Evolutionary conservation across 2,113 vertebrate genomes (phyloP), one percentile per base, ranked within the genome.

Genomic region (Caranx melampygus): DNA sequence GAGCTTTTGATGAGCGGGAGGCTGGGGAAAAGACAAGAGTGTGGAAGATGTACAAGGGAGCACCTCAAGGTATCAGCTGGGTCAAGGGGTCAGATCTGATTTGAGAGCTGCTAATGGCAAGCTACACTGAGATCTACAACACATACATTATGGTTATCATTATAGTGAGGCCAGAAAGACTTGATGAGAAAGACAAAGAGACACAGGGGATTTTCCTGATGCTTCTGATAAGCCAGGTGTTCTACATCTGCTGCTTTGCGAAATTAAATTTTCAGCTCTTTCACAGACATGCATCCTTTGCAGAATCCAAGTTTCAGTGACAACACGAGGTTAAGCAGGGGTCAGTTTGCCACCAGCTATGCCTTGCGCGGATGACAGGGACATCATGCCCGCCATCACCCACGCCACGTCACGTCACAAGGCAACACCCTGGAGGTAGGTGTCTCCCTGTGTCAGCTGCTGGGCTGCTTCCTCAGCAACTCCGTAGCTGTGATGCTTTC

Each of bases 1-100:
- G 67, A 77, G 63, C 20, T 40, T 82, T 78, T 88, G 88, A 89
- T 79, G 81, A 83, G 76, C 58, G 42, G 83, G 35, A 67, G 54
- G 72, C 64, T 69, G 40, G 26, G 21, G 61, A 85, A 11, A 40
- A 20, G 16, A 42, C 34, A 69, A 40, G 62, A 70, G 31, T 1
- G 18, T 7, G 26, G 80, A 37, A 10, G 14, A 10, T 8, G 40
- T 34, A 68, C 12, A 26, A 37, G 12, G 42, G 49, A 75, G 66
- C 6, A 4, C 42, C 37, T 42, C 16, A 63, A 72, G n/a, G 75
- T 59, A 75, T 34, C 55, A 71, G 10, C n/a, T 62, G 51, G 57
- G 63, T 76, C 81, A 76, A 1, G 8, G 34, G 79, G 62, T 87
- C 66, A 76, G 83, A 72, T 77, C 51, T 52, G 55, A 82, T 26